A percentile compares a stretch with the other conserved stretches of the same genome.
These are phyloP conservation scores for Ophiodon elongatus DNA, from an alignment of 2,113 vertebrate species.

Conservation along the genomic window DNA sequence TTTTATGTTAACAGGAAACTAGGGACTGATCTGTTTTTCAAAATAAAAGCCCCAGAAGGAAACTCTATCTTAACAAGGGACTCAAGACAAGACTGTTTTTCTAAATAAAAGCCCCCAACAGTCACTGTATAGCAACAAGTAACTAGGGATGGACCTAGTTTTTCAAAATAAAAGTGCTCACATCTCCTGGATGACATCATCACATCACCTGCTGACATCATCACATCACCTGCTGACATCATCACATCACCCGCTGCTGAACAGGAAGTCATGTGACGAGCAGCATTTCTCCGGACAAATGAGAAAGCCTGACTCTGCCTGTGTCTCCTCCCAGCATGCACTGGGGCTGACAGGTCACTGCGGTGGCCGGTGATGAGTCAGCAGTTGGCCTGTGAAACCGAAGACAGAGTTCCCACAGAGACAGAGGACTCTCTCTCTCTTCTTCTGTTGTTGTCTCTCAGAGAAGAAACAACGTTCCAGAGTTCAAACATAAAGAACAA, in stretches of 20 bases:
- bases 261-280: background rate
- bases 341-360: constrained; percentile 56
- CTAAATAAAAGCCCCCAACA: too few relatives aligned
- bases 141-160: too few relatives aligned
- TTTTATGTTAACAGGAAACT: too few relatives aligned
- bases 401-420: constrained; percentile 41
- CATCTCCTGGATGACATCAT: background rate
- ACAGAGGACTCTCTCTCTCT: background rate
- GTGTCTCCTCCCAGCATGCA: constrained; percentile 63
- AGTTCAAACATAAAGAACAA: too few relatives aligned
- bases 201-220: background rate
- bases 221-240: background rate
- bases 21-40: too few relatives aligned
- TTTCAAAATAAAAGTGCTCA: too few relatives aligned
- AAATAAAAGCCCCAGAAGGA: too few relatives aligned
- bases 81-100: too few relatives aligned
- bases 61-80: too few relatives aligned
- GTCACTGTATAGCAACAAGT: too few relatives aligned
- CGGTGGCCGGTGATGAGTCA: constrained; percentile 39
- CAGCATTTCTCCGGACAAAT: constrained; percentile 15
- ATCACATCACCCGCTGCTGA: background rate
- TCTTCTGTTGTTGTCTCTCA: background rate
- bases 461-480: too few relatives aligned
- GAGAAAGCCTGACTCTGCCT: constrained; percentile 35
- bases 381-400: constrained; percentile 50